A percentile compares a stretch with the other conserved stretches of the same genome.
Conservation (phyloP, 92 coral and sea anemone genomes). For the Palythoa grandiflora region DNA sequence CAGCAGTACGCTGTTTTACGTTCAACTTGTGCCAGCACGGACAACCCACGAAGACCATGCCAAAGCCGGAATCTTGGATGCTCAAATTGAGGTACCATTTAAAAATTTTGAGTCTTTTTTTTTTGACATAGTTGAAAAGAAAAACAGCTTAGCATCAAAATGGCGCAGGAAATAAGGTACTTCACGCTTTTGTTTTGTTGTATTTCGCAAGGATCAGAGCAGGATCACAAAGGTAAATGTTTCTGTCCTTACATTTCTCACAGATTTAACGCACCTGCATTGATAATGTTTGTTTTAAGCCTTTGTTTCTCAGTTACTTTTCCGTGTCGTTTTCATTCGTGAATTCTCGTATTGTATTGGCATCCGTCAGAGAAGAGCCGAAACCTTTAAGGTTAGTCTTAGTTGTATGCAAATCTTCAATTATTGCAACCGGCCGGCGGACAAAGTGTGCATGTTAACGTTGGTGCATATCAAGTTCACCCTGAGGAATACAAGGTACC, state of each 20-base stretch:
- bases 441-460: background rate
- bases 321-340: conserved; percentile 19
- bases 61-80: conserved; percentile 33
- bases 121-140: background rate
- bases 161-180: conserved; percentile 27
- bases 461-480: conserved; percentile 25
- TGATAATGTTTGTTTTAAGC: conserved; percentile 1
- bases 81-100: conserved; percentile 39
- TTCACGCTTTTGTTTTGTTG: conserved; percentile 1
- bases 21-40: conserved; percentile 4
- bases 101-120: background rate
- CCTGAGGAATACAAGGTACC: conserved; percentile 52
- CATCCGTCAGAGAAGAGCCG: conserved; percentile 28
- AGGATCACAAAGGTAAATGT: conserved; percentile 28
- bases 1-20: conserved; percentile 1
- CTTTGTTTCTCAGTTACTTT: conserved; percentile 1
- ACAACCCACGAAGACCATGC: conserved; percentile 19
- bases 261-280: conserved; percentile 1
- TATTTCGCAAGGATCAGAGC: conserved; percentile 34
- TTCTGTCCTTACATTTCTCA: background rate
- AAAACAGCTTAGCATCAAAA: background rate
- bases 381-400: conserved; percentile 36
- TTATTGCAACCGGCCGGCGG: conserved; percentile 24
- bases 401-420: background rate
- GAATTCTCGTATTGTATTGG: conserved; percentile 8